Evolutionary conservation across 1,140 invertebrate genomes (phyloP).

Genomic region (Pseudomyrmex concolor): DNA sequence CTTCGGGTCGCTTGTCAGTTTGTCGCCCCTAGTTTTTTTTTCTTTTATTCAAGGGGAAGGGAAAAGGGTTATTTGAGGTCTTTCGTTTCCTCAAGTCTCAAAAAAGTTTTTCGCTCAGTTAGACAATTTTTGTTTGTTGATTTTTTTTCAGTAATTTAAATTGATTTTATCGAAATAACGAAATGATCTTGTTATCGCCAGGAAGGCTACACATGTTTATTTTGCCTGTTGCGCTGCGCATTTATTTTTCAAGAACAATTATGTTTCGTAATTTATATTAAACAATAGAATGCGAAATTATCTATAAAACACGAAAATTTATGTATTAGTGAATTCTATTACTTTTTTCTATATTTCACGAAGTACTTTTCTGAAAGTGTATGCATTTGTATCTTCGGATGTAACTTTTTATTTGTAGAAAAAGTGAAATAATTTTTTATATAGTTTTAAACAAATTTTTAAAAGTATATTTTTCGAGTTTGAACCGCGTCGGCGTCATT

Average conservation of each 20-base stretch:
- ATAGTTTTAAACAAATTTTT: background rate
- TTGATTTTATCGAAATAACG: constrained; percentile 10
- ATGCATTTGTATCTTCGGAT: too few relatives aligned
- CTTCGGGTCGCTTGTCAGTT: constrained; percentile 63
- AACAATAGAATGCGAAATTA: background rate
- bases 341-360: too few relatives aligned
- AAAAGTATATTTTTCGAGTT: background rate
- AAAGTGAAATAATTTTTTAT: background rate
- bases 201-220: constrained; percentile 24
- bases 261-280: background rate
- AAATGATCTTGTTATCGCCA: constrained; percentile 46
- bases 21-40: constrained; percentile 65
- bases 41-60: constrained; percentile 67
- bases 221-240: background rate
- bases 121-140: background rate
- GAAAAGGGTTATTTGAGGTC: constrained; percentile 71
- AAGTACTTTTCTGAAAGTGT: too few relatives aligned
- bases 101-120: constrained; percentile 34
- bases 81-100: constrained; percentile 40
- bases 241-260: background rate
- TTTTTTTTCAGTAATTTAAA: constrained; percentile 15
- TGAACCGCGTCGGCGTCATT: too few relatives aligned
- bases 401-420: background rate
- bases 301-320: too few relatives aligned
- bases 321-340: too few relatives aligned